These are phyloP conservation scores for Conops quadrifasciatus DNA, from an alignment of 2,888 invertebrate genomes.

Conservation along the genomic window DNA sequence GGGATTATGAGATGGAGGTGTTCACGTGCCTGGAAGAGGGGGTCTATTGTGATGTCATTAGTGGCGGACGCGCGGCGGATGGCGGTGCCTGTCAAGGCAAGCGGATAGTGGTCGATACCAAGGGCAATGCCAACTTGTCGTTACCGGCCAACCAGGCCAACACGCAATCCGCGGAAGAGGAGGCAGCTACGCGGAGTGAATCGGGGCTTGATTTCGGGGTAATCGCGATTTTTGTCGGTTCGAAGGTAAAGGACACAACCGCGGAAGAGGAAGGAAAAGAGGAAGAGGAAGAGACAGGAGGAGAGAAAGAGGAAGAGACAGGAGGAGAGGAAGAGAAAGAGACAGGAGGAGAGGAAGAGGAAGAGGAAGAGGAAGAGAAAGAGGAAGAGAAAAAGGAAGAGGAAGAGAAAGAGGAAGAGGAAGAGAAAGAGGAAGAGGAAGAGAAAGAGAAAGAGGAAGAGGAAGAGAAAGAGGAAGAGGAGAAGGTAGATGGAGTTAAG, in stretches of 20 bases:
- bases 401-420: slow-evolving; percentile 1
- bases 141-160: slow-evolving; percentile 30
- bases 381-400: not conserved
- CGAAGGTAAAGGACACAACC: slow-evolving; percentile 59
- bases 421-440: not conserved
- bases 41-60: slow-evolving; percentile 76
- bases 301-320: not conserved
- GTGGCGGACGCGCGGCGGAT: slow-evolving; percentile 43
- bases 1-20: slow-evolving; percentile 67
- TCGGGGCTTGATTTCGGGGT: slow-evolving; percentile 69
- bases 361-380: not conserved
- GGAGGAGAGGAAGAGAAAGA: slow-evolving; percentile 17
- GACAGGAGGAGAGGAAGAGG: not conserved
- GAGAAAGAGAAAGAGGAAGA: slow-evolving; percentile 1
- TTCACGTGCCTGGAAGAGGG: slow-evolving; percentile 78
- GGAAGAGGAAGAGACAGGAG: not conserved
- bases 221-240: slow-evolving; percentile 71
- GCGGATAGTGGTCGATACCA: slow-evolving; percentile 41
- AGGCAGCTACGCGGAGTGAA: slow-evolving; percentile 50
- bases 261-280: not conserved
- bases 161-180: slow-evolving; percentile 23
- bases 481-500: not conserved
- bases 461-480: slow-evolving; percentile 1
- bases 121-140: slow-evolving; percentile 38
- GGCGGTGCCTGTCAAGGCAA: slow-evolving; percentile 42